These are phyloP conservation scores for Acanthurus lineatus DNA, from an alignment of 2,797 vertebrate genomes.

Conservation along the genomic window DNA sequence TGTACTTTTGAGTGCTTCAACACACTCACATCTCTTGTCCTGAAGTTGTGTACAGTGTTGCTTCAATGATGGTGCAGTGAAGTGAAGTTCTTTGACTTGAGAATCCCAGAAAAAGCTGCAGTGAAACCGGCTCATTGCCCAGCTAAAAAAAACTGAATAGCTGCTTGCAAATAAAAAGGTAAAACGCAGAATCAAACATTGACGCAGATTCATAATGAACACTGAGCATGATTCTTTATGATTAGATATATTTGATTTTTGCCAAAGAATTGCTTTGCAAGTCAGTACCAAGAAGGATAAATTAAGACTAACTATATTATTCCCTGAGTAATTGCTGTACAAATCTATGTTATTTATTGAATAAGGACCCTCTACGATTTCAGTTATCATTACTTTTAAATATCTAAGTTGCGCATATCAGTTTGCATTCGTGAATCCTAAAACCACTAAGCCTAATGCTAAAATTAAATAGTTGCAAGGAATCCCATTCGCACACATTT, in stretches of 20 bases:
- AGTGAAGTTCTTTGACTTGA: conserved; percentile 78
- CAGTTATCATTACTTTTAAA: conserved; percentile 78
- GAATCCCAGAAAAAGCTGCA: conserved; percentile 77
- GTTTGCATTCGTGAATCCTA: conserved; percentile 75
- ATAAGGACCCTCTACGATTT: conserved; percentile 80
- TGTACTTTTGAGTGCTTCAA: conserved; percentile 64
- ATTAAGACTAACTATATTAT: conserved; percentile 81
- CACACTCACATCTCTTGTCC: conserved; percentile 74
- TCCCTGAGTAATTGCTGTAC: conserved; percentile 80
- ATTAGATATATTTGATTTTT: conserved; percentile 81
- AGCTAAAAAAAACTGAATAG: conserved; percentile 67
- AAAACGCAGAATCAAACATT: conserved; percentile 64
- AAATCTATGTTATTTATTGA: conserved; percentile 83
- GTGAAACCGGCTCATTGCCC: conserved; percentile 57
- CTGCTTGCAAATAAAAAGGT: conserved; percentile 76
- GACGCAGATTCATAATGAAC: conserved; percentile 64
- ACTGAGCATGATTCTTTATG: conserved; percentile 72
- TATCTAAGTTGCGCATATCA: conserved; percentile 80
- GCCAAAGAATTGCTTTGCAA: conserved; percentile 86
- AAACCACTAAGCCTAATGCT: conserved; percentile 64
- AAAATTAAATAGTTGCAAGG: conserved; percentile 63
- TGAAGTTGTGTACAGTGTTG: conserved; percentile 83
- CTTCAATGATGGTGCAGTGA: conserved; percentile 82
- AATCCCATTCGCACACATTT: conserved; percentile 79
- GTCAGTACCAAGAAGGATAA: conserved; percentile 82